phyloP scores from a whole-genome alignment of 2,113 vertebrate genomes.

The Siphamia tubifer region DNA sequence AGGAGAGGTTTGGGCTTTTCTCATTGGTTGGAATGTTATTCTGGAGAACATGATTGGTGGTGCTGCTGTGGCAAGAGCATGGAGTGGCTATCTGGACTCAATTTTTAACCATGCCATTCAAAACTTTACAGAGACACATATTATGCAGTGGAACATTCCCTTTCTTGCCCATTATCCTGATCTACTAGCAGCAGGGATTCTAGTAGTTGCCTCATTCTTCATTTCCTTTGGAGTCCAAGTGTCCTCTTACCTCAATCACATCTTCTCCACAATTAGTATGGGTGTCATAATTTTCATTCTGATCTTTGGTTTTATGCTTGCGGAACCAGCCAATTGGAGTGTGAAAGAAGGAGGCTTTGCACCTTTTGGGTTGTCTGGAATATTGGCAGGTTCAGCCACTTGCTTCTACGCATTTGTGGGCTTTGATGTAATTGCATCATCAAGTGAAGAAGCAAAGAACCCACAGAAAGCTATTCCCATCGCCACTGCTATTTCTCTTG shows the following conservation, averaged over 20 bases:
- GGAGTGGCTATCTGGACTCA: constrained; percentile 95
- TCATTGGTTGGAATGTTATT: constrained; percentile 96
- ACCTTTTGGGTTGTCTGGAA: constrained; percentile 89
- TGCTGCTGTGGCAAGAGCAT: constrained; percentile 90
- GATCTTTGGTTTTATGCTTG: constrained; percentile 89
- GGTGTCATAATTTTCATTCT: constrained; percentile 87
- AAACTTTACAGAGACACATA: constrained; percentile 89
- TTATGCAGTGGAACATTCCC: constrained; percentile 88
- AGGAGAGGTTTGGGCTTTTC: constrained; percentile 96
- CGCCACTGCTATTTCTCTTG: constrained; percentile 88
- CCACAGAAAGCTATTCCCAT: constrained; percentile 88
- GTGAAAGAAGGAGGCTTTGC: constrained; percentile 88
- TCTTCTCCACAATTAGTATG: constrained; percentile 89
- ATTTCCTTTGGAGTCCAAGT: constrained; percentile 93
- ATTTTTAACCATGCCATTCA: constrained; percentile 92
- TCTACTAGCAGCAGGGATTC: constrained; percentile 86
- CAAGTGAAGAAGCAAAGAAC: constrained; percentile 92
- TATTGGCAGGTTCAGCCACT: constrained; percentile 92
- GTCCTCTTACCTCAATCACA: constrained; percentile 95
- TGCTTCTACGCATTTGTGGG: constrained; percentile 97
- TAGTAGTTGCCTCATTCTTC: constrained; percentile 87
- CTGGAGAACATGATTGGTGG: constrained; percentile 95
- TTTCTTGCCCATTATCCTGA: constrained; percentile 92
- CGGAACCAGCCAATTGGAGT: constrained; percentile 90
- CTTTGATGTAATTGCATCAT: constrained; percentile 94